Evolutionary conservation across 2,888 invertebrate genomes (phyloP).

Genomic region (Amiota communis): DNA sequence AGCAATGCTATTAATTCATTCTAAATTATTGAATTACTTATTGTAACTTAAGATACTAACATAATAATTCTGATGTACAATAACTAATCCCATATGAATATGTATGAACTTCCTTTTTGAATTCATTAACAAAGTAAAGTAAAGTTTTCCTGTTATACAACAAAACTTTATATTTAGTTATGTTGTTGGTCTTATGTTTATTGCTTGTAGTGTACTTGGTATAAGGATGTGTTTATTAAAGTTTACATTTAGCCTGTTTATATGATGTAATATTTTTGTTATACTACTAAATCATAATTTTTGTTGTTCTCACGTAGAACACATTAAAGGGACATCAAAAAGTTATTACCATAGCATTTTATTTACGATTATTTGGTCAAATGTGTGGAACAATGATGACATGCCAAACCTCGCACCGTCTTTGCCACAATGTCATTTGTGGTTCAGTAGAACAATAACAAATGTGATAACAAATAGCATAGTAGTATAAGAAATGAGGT

Average conservation of each 20-base stretch:
- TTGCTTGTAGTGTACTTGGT: neutral
- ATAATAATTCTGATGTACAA: too few relatives aligned
- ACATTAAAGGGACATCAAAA: constrained; percentile 60
- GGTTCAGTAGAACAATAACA: constrained; percentile 11
- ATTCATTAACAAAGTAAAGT: too few relatives aligned
- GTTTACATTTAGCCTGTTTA: constrained; percentile 8
- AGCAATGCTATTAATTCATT: too few relatives aligned
- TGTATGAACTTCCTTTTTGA: too few relatives aligned
- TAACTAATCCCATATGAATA: too few relatives aligned
- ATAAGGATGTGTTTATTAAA: neutral
- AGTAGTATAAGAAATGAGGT: neutral
- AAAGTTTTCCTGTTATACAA: too few relatives aligned
- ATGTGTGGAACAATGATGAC: constrained; percentile 20
- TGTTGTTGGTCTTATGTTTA: too few relatives aligned
- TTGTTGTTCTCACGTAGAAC: constrained; percentile 58
- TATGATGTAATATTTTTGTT: neutral
- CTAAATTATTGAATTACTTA: too few relatives aligned
- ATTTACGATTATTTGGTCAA: constrained; percentile 35
- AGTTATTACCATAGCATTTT: constrained; percentile 59
- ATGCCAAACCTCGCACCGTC: neutral
- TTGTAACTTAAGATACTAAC: too few relatives aligned
- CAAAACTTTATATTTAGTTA: too few relatives aligned
- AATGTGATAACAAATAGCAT: neutral
- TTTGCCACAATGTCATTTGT: constrained; percentile 11
- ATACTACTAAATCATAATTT: constrained; percentile 55